These are phyloP conservation scores for Micoletzkya japonica DNA, from an alignment of 2,888 invertebrate species.

Conservation along the genomic window DNA sequence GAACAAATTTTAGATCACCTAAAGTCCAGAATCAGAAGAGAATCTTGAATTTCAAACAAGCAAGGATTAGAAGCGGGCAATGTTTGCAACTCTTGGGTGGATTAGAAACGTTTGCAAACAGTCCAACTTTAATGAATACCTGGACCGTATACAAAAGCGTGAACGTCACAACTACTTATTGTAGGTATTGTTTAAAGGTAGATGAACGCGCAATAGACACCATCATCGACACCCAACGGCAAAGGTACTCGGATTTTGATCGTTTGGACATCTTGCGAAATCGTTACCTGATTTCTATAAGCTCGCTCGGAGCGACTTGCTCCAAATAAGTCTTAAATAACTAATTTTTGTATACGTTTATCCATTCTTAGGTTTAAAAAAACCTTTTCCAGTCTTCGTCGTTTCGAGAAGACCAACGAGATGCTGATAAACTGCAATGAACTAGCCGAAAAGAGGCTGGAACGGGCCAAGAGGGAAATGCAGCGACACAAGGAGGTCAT, in stretches of 20 bases:
- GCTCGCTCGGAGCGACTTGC: no score
- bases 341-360: no score
- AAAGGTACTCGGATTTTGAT: slow-evolving; percentile 38
- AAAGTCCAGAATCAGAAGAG: no score
- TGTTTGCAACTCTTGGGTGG: no score
- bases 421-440: slow-evolving; percentile 96
- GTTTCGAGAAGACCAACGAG: slow-evolving; percentile 98
- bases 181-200: no score
- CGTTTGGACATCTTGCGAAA: slow-evolving; percentile 2
- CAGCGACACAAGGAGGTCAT: slow-evolving; percentile 85
- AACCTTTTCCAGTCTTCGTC: slow-evolving; percentile 71
- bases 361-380: no score
- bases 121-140: no score
- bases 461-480: slow-evolving; percentile 84
- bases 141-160: no score
- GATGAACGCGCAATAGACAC: slow-evolving; percentile 53
- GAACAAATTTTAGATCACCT: background rate
- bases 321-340: background rate
- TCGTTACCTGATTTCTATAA: background rate
- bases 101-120: no score
- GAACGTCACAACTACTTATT: no score
- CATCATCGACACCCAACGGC: slow-evolving; percentile 53
- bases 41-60: no score
- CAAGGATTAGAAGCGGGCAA: no score
- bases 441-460: slow-evolving; percentile 80